Percentiles rank a stretch among this genome's conserved stretches.
Conservation (phyloP, 2,888 invertebrate genomes). For the Polymixis lichenea region DNA sequence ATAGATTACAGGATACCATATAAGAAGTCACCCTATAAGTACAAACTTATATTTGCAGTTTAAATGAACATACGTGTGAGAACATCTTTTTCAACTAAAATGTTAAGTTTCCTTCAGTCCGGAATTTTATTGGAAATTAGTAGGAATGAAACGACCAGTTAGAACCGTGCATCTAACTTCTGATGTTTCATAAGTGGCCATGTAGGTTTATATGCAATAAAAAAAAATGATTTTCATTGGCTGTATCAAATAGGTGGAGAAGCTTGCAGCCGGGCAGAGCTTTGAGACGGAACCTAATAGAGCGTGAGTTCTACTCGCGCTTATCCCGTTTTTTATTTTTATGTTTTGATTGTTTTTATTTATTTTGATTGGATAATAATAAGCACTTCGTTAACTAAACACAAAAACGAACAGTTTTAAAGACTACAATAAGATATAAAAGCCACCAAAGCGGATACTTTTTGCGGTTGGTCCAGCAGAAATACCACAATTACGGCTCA, state of each 20-base stretch:
- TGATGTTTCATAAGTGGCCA: too few species aligned
- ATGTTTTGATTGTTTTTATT: constrained; percentile 1
- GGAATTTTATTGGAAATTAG: neutral
- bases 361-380: neutral
- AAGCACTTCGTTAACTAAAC: neutral
- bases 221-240: neutral
- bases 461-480: neutral
- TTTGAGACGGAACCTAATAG: neutral
- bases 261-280: neutral
- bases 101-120: neutral
- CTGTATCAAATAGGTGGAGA: neutral
- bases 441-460: neutral
- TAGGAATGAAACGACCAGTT: too few species aligned
- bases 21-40: neutral
- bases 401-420: neutral
- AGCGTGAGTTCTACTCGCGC: too few species aligned
- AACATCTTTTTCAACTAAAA: neutral
- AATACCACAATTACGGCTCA: neutral
- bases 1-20: neutral
- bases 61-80: neutral
- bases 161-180: too few species aligned
- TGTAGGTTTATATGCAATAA: too few species aligned
- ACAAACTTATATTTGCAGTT: neutral
- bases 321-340: constrained; percentile 5
- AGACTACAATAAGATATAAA: neutral